phyloP scores from a whole-genome alignment of 2,113 vertebrate genomes.

The Lycocorax pyrrhopterus region DNA sequence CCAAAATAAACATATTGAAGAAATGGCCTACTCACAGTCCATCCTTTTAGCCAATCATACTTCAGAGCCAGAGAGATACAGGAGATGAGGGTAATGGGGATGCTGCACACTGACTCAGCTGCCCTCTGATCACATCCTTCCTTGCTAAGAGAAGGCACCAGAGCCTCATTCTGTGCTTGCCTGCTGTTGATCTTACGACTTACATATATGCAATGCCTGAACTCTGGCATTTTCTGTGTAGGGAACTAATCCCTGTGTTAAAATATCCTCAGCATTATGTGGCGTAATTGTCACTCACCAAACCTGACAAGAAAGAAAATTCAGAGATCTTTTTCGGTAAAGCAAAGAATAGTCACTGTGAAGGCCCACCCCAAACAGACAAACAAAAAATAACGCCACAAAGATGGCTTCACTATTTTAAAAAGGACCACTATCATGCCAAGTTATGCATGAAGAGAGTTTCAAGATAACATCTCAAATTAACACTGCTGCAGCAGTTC shows the following conservation, averaged over 20 bases:
- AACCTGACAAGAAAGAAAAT: background rate
- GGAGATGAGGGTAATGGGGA: background rate
- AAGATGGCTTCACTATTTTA: background rate
- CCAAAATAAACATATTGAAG: background rate
- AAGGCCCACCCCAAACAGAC: background rate
- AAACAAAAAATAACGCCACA: background rate
- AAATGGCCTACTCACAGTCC: background rate
- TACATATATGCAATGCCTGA: background rate
- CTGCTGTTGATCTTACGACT: background rate
- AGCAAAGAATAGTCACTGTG: background rate
- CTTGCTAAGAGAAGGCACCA: background rate
- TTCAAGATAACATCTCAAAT: background rate
- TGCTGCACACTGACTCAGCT: background rate
- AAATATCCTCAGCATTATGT: background rate
- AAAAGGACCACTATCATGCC: accelerated
- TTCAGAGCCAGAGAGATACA: background rate
- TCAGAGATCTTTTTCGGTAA: background rate
- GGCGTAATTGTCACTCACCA: background rate
- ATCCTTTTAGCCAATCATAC: background rate
- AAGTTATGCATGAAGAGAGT: background rate
- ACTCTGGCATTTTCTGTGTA: background rate
- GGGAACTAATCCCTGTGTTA: background rate
- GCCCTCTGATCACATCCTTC: background rate
- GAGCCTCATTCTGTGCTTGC: background rate
- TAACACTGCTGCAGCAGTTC: background rate